Evolutionary conservation across 2,797 vertebrate genomes (phyloP).

Genomic region (Channallabes apus): DNA sequence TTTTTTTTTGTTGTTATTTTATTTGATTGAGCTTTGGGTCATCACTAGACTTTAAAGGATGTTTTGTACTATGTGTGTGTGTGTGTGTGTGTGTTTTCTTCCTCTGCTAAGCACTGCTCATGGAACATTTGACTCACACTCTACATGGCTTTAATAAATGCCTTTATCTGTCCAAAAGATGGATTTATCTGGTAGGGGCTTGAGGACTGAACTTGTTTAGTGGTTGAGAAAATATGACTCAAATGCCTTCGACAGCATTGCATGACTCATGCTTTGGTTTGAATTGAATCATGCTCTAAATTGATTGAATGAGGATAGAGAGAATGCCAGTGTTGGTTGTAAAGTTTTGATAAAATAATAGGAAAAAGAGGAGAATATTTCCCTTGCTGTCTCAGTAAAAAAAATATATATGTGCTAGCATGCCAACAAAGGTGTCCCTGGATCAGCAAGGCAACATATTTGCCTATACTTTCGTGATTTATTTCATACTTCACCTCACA

Average conservation of each 20-base stretch:
- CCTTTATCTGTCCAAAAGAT: slow-evolving; percentile 7
- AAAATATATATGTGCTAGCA: background rate
- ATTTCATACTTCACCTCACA: background rate
- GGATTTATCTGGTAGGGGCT: background rate
- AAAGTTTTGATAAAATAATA: background rate
- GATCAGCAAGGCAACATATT: background rate
- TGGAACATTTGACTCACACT: background rate
- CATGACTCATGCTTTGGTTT: background rate
- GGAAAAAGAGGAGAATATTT: no score
- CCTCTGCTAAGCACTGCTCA: background rate
- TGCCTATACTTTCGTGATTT: background rate
- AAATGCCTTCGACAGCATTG: background rate
- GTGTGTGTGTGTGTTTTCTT: slow-evolving; percentile 1
- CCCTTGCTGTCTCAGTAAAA: background rate
- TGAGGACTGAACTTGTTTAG: background rate
- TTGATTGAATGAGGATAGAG: background rate
- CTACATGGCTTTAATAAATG: background rate
- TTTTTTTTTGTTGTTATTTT: background rate
- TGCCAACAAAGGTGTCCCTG: background rate
- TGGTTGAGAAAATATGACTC: slow-evolving; percentile 3
- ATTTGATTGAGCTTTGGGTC: slow-evolving; percentile 10
- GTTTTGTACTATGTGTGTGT: background rate
- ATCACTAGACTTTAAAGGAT: slow-evolving; percentile 2
- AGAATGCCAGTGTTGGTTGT: background rate
- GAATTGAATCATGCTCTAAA: background rate